Evolutionary conservation across 1,140 invertebrate species (phyloP).

Genomic region (Cotesia chilonis): DNA sequence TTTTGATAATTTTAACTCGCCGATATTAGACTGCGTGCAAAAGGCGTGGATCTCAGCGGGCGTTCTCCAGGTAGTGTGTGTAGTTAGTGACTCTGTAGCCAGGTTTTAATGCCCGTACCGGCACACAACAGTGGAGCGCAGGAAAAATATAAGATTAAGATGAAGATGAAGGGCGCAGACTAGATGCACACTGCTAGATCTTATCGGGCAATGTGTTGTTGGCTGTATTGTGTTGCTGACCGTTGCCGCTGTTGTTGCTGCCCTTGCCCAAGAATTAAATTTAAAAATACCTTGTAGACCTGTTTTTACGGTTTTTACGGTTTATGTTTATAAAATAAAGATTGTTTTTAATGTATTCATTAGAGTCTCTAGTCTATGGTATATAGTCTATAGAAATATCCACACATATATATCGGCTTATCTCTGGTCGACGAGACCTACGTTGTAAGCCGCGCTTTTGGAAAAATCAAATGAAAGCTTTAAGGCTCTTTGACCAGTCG

Average conservation of each 20-base stretch:
- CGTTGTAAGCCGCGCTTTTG: no score
- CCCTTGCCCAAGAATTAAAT: neutral
- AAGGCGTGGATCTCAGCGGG: constrained; percentile 20
- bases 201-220: constrained; percentile 12
- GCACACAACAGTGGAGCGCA: neutral
- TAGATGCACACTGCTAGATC: constrained; percentile 10
- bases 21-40: constrained; percentile 12
- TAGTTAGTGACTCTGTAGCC: neutral
- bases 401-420: no score
- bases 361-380: no score
- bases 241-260: constrained; percentile 1
- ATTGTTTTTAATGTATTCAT: no score
- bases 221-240: constrained; percentile 5
- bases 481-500: no score
- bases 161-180: neutral
- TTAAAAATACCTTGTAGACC: no score
- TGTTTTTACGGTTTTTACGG: no score
- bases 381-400: no score
- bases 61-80: constrained; percentile 3
- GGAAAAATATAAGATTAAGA: neutral
- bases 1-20: no score
- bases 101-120: neutral
- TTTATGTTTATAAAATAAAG: no score
- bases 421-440: no score
- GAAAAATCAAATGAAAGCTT: no score